phyloP scores from a whole-genome alignment of 2,797 vertebrate species.

The Psittacula echo region DNA sequence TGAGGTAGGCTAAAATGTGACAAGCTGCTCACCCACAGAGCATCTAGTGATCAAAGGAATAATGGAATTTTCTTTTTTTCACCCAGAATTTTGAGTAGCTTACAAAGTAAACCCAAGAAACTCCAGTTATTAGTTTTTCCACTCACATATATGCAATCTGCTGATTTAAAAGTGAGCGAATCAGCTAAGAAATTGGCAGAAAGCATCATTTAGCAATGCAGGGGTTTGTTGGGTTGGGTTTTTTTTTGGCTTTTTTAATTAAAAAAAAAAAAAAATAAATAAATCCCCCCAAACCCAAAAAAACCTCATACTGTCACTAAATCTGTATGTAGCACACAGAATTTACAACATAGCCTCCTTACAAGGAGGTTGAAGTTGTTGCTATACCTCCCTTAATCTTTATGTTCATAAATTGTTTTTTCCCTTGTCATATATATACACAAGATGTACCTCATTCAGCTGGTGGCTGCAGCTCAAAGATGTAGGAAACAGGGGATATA shows the following conservation, averaged over 20 bases:
- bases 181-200: not conserved
- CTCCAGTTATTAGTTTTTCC: not conserved
- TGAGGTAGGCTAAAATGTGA: constrained; percentile 19
- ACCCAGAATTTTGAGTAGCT: not conserved
- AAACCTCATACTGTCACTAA: not conserved
- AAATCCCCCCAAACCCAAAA: too few species aligned
- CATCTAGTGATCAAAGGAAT: constrained; percentile 3
- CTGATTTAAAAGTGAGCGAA: not conserved
- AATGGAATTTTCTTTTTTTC: not conserved
- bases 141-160: not conserved
- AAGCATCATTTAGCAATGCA: not conserved
- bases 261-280: not conserved
- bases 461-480: not conserved
- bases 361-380: not conserved
- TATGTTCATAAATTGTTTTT: not conserved
- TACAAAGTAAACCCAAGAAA: not conserved
- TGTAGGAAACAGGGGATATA: not conserved
- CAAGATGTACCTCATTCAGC: not conserved
- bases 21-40: constrained; percentile 41
- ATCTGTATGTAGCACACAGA: not conserved
- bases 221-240: not conserved
- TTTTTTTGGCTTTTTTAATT: not conserved
- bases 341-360: not conserved
- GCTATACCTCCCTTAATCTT: not conserved
- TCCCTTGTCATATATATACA: rapidly evolving